Evolutionary conservation across 2,113 vertebrate species (phyloP).

Genomic region (Emberiza fucata): DNA sequence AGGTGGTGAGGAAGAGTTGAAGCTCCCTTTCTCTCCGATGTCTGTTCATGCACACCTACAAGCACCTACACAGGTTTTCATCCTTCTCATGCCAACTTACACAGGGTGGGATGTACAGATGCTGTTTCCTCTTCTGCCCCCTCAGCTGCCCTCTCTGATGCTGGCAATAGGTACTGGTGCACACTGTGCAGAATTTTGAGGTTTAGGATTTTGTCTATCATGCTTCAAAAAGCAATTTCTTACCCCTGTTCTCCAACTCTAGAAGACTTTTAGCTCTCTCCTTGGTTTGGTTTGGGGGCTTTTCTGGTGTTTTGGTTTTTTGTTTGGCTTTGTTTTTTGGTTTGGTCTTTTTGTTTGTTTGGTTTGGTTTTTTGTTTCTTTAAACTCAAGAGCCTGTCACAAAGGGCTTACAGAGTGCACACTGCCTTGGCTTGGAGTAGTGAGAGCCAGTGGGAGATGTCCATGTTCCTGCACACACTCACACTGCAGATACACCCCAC

Average conservation of each 20-base stretch:
- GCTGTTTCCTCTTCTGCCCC: not conserved
- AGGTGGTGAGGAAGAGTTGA: not conserved
- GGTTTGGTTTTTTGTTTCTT: not conserved
- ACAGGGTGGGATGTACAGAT: fast-evolving
- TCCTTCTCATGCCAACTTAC: not conserved
- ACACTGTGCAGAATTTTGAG: not conserved
- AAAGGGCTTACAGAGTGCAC: not conserved
- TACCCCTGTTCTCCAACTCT: not conserved
- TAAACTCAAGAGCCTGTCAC: not conserved
- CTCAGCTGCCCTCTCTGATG: not conserved
- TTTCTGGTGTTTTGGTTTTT: not conserved
- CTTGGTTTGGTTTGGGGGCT: not conserved
- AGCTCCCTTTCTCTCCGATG: not conserved
- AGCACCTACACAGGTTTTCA: not conserved
- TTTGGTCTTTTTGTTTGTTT: not conserved
- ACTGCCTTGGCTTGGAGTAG: not conserved
- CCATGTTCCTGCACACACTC: not conserved
- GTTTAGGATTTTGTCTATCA: not conserved
- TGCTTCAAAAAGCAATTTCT: not conserved
- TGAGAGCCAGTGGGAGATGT: not conserved
- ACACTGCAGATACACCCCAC: not conserved
- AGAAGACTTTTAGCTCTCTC: not conserved
- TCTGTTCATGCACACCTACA: not conserved
- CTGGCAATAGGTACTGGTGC: not conserved
- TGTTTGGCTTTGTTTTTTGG: not conserved